A percentile compares a stretch with the other conserved stretches of the same genome.
phyloP scores from a whole-genome alignment of 2,888 invertebrate species.

The Phengaris arion region DNA sequence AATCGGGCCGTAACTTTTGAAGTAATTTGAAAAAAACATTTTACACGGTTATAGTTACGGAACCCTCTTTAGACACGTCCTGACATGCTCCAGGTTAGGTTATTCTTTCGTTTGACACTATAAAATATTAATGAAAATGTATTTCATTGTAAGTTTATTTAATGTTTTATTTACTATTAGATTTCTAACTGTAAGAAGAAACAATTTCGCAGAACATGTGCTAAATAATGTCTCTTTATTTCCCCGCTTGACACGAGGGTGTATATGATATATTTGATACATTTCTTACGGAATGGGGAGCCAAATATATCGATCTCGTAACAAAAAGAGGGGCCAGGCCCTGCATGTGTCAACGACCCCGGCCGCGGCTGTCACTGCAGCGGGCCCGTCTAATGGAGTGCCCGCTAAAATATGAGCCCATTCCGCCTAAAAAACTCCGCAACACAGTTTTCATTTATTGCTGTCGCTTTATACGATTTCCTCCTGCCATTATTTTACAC shows the following conservation, averaged over 20 bases:
- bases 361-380: conserved; percentile 69
- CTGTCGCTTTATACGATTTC: conserved; percentile 18
- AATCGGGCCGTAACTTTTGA: too few relatives aligned
- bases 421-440: conserved; percentile 46
- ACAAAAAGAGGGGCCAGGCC: conserved; percentile 76
- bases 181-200: too few relatives aligned
- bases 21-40: too few relatives aligned
- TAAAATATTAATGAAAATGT: too few relatives aligned
- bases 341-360: conserved; percentile 70
- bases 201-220: neutral
- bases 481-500: neutral
- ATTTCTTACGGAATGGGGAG: conserved; percentile 45
- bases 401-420: conserved; percentile 71
- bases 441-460: conserved; percentile 23
- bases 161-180: too few relatives aligned
- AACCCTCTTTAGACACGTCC: too few relatives aligned
- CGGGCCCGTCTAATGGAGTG: conserved; percentile 75
- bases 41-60: too few relatives aligned
- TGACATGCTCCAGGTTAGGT: too few relatives aligned
- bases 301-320: conserved; percentile 77
- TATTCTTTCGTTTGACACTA: too few relatives aligned
- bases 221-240: neutral
- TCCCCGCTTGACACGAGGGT: neutral
- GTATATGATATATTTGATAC: conserved; percentile 11
- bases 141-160: too few relatives aligned